Evolutionary conservation across 2,888 invertebrate species (phyloP).

Genomic region (Nymphalis c-album): DNA sequence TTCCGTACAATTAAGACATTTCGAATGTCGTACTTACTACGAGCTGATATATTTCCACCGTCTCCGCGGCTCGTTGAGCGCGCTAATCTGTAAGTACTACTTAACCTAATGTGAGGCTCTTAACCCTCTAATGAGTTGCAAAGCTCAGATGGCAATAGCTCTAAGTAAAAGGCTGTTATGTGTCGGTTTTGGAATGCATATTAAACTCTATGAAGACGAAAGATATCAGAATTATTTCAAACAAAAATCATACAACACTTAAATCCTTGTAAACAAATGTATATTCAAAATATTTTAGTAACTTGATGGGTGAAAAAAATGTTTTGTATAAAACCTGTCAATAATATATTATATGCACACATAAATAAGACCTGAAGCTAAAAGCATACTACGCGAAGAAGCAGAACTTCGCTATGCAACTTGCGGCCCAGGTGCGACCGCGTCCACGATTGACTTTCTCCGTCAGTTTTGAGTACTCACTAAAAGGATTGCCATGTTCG

Average conservation of each 20-base stretch:
- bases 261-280: too few species aligned
- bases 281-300: too few species aligned
- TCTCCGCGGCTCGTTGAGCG: conserved; percentile 11
- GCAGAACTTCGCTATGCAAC: conserved; percentile 5
- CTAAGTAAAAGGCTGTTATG: conserved; percentile 9
- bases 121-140: conserved; percentile 10
- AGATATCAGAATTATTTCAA: too few species aligned
- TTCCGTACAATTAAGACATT: conserved; percentile 1
- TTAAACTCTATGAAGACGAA: neutral
- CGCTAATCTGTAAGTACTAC: conserved; percentile 14
- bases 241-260: too few species aligned
- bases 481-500: conserved; percentile 79
- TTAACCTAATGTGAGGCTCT: conserved; percentile 17
- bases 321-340: too few species aligned
- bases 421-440: conserved; percentile 19
- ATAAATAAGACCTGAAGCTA: neutral
- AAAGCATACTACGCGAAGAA: neutral
- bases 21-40: neutral
- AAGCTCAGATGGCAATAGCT: conserved; percentile 12
- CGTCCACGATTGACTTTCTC: conserved; percentile 60
- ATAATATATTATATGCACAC: too few species aligned
- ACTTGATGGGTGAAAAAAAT: too few species aligned
- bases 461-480: conserved; percentile 70
- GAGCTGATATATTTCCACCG: conserved; percentile 10
- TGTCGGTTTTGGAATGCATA: neutral